Evolutionary conservation across 2,888 invertebrate species (phyloP), one percentile per base, ranked within the genome.

Genomic region (Aelia acuminata): DNA sequence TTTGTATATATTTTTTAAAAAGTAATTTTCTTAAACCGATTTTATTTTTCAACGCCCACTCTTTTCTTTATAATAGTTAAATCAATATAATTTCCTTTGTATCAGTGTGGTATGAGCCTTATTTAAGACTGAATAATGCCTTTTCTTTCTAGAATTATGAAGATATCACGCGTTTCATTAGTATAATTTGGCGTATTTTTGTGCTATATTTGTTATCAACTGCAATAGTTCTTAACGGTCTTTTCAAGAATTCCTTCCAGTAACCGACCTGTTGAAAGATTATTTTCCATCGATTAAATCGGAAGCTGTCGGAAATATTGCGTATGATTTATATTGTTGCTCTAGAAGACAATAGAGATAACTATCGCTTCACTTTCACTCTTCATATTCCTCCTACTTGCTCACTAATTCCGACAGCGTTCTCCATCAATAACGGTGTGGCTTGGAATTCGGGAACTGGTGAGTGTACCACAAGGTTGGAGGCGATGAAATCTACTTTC

Each of bases 301-400:
- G 5, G 31, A 70, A 70, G 31, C 35, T 70, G 31, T 35, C 20
- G 63, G 63, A 70, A 70, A 70, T 70, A 70, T 70, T 2, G 31
- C 18, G 7, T 31, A 70, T 31, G 63, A 70, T 70, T 70, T 35
- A 70, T 70, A 70, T 7, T 70, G 63, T 20, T 4, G 35, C 1
- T 70, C 1, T 1, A 70, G 20, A 70, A 70, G 63, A 70, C 63
- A 70, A 70, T 70, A 20, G 31, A 70, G 63, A 70, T 70, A 70
- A 70, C 35, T 70, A 70, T 70, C 63, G 35, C 63, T 70, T 35
- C 18, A 70, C 63, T 70, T 70, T 70, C 63, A 70, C 63, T 35
- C 63, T 35, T 35, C 63, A 70, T 35, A 57, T 57, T 57, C 26
- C 57, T 57, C 57, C 57, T 13, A 57, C 13, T 35, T 15, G 35